These are phyloP conservation scores for Muntiacus muntjak DNA, from an alignment of 2,113 vertebrate genomes.

Conservation along the genomic window DNA sequence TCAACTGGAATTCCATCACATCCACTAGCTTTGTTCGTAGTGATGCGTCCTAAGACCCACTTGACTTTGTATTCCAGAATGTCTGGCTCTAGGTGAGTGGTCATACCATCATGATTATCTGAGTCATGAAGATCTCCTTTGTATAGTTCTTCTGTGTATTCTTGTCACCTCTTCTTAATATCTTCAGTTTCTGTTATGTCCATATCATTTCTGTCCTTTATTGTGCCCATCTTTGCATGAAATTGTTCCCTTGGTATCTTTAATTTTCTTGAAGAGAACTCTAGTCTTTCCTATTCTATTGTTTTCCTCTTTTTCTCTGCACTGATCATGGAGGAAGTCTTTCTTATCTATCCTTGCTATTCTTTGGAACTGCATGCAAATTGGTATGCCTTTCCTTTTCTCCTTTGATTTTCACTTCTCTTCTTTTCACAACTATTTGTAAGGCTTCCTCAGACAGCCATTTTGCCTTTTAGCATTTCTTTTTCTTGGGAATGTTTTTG, in stretches of 20 bases:
- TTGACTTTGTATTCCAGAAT: not conserved
- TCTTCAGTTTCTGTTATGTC: not conserved
- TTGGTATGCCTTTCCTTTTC: not conserved
- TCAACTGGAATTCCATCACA: not conserved
- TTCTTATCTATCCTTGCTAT: not conserved
- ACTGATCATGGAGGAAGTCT: not conserved
- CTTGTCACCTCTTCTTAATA: not conserved
- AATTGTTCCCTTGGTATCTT: not conserved
- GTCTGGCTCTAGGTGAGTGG: not conserved
- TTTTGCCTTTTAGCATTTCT: not conserved
- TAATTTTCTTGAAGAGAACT: not conserved
- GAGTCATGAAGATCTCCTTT: not conserved
- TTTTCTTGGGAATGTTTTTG: not conserved
- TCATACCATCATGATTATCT: not conserved
- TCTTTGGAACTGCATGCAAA: not conserved
- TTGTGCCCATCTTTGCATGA: not conserved
- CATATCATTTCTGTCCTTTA: not conserved
- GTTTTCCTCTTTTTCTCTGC: not conserved
- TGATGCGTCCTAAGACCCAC: not conserved
- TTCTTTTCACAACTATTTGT: not conserved
- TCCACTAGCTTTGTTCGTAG: not conserved
- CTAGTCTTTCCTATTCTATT: not conserved
- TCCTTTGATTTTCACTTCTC: not conserved
- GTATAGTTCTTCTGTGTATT: not conserved
- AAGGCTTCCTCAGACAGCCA: not conserved